Conservation (phyloP, 2,113 vertebrate genomes). For the Nothocercus julius region DNA sequence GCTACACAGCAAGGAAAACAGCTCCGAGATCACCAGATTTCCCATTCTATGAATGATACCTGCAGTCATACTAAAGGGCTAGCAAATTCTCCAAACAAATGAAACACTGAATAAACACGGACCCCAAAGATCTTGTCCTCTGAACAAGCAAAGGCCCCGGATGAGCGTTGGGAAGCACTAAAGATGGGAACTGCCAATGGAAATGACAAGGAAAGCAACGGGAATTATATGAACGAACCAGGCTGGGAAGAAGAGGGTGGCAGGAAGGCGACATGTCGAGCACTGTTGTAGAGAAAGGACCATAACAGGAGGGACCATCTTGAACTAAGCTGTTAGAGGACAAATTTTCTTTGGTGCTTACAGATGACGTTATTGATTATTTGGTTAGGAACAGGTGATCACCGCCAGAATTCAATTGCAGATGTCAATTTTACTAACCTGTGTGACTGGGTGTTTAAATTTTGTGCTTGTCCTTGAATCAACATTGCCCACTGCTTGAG, state of each 20-base stretch:
- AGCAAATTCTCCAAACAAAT: slow-evolving; percentile 37
- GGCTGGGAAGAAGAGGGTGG: background rate
- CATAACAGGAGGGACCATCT: background rate
- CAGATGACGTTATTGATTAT: background rate
- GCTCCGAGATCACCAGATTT: background rate
- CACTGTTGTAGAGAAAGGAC: background rate
- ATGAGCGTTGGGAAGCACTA: slow-evolving; percentile 30
- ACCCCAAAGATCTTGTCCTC: background rate
- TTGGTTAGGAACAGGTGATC: background rate
- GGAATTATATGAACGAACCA: slow-evolving; percentile 2
- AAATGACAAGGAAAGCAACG: slow-evolving; percentile 49
- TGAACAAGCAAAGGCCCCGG: slow-evolving; percentile 19
- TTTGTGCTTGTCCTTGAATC: background rate
- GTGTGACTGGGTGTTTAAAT: background rate
- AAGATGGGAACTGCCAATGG: slow-evolving; percentile 35
- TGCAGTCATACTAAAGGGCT: slow-evolving; percentile 52
- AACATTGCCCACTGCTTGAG: background rate
- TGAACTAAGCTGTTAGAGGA: background rate
- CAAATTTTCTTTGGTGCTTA: background rate
- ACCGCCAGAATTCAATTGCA: background rate
- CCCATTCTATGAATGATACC: slow-evolving; percentile 54
- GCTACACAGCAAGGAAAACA: background rate
- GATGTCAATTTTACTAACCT: background rate
- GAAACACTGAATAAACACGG: slow-evolving; percentile 6
- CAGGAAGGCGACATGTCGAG: background rate